Conservation (phyloP, 1,140 invertebrate genomes). For the Uloborus diversus region DNA sequence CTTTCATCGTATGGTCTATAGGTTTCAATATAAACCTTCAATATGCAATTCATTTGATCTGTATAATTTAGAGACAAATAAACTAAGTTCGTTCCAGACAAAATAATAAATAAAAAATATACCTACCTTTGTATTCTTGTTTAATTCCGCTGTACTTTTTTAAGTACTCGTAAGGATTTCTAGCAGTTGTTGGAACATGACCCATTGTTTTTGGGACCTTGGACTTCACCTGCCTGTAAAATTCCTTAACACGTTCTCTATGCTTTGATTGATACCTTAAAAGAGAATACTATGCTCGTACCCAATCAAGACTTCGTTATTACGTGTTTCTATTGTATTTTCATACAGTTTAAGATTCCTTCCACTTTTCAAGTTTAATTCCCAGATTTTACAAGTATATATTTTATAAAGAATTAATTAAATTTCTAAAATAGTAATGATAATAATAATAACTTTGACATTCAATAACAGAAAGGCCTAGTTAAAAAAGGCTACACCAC, state of each 20-base stretch:
- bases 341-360: too few species aligned
- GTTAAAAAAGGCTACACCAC: too few species aligned
- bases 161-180: background rate
- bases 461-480: too few species aligned
- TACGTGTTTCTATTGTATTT: too few species aligned
- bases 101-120: background rate
- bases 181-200: background rate
- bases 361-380: too few species aligned
- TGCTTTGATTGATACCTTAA: background rate
- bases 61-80: background rate
- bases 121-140: background rate
- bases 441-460: too few species aligned
- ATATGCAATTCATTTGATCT: background rate
- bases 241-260: background rate
- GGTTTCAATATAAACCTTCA: background rate
- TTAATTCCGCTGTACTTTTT: background rate
- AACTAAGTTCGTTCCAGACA: background rate
- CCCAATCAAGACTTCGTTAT: too few species aligned
- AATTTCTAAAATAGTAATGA: too few species aligned
- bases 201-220: background rate
- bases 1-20: background rate
- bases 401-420: too few species aligned
- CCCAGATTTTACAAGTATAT: too few species aligned
- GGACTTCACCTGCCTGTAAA: background rate
- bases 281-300: too few species aligned